Evolutionary conservation across 2,113 vertebrate genomes (phyloP), one percentile per base, ranked within the genome.

Genomic region (Hystrix cristata): DNA sequence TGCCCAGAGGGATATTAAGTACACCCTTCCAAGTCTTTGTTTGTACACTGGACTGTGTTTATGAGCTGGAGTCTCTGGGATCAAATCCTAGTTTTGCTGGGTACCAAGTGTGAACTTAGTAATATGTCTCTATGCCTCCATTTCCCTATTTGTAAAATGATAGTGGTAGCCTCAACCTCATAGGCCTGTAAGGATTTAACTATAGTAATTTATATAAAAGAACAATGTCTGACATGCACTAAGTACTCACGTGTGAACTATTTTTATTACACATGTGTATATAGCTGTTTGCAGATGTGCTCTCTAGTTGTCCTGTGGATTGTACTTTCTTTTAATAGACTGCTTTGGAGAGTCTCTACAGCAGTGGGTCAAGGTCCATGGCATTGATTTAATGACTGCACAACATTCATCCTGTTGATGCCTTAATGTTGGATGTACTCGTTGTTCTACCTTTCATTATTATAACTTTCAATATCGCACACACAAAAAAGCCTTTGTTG

Each of bases 381-480:
- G 34, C 62, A 0, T 82, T 95, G 90, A 67, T 92, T 64, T 76
- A 78, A 81, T 64, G 90, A 55, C 60, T 64, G 69, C 43, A 34
- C 16, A 14, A 43, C 48, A 3, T 62, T 74, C n/a, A 38, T 86
- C 71, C 67, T 84, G 27, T 92, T 65, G 34, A 2, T 57, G 59
- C 46, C 64, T 83, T 67, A 60, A 25, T 53, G n/a, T 60, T 46
- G 38, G 84, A 55, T 21, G 9, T 19, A 18, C 59, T n/a, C 65
- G 31, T 81, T 27, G n/a, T 95, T 91, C 48, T 29, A 83, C 23
- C 9, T 60, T 90, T 80, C 64, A 34, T 84, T 95, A 69, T 69
- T 88, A 15, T 60, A 51, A 72, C n/a, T 90, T 72, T 65, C 19
- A 88, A 27, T 3, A 43, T 82, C 72, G 91, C 34, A 43, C 18